Conservation (phyloP, 2,797 vertebrate genomes). For the Aldrovandia affinis region DNA sequence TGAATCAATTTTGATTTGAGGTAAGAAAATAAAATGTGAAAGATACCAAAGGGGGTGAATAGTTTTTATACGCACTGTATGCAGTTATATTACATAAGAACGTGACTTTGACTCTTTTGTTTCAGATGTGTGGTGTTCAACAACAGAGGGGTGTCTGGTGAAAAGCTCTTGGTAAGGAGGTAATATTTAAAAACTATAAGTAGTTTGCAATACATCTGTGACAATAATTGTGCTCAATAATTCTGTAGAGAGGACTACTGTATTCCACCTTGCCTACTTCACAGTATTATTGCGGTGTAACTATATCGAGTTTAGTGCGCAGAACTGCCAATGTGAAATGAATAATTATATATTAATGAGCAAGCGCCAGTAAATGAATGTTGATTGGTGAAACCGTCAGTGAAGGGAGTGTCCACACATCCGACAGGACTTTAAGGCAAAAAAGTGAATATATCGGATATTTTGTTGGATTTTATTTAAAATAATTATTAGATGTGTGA, state of each 20-base stretch:
- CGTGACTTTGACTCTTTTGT: slow-evolving; percentile 2
- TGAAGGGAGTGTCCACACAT: no score
- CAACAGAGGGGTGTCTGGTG: slow-evolving; percentile 94
- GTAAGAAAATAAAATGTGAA: no score
- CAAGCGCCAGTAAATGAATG: not conserved
- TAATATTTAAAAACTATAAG: not conserved
- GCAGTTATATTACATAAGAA: not conserved
- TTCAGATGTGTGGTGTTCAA: slow-evolving; percentile 93
- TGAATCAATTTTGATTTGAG: no score
- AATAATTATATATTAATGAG: not conserved
- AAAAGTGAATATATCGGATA: no score
- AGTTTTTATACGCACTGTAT: no score
- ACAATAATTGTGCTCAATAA: not conserved
- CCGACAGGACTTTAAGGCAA: no score
- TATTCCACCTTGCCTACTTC: not conserved
- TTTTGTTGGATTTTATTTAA: no score
- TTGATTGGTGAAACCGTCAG: not conserved
- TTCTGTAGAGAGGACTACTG: not conserved
- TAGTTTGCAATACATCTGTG: not conserved
- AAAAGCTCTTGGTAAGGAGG: slow-evolving; percentile 89
- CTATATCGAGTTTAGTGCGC: not conserved
- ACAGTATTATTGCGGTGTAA: not conserved
- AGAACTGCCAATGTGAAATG: not conserved
- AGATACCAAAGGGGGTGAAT: no score
- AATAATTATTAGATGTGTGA: no score